Evolutionary conservation across 37 sponge, comb jelly and placozoan genomes (phyloP), one percentile per base, ranked within the genome.

Genomic region (Aphrocallistes beatrix): DNA sequence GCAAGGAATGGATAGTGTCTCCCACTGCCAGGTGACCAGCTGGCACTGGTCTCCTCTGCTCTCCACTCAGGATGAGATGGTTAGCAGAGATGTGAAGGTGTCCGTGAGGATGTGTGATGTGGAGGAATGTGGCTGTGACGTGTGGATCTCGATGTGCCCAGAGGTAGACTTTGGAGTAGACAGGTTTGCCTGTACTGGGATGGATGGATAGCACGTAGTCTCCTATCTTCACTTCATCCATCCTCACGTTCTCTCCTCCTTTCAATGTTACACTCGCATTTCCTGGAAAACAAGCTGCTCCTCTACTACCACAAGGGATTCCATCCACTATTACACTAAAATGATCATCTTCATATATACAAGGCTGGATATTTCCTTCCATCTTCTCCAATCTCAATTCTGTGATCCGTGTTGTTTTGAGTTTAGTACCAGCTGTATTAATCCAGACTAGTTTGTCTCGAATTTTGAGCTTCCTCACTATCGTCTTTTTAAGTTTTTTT

Each of bases 71-170:
- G 75, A 60, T 60, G 17, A 60, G 75, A 60, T 60, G 75, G 75
- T 13, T 60, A 60, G 75, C 75, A 60, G 75, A 60, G 75, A 60
- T 60, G 75, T 60, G 75, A 3, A 60, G 25, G 75, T 60, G 75
- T 60, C 75, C 75, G 75, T 60, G 75, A 60, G 75, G 75, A 60
- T 60, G 75, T 60, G 75, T 60, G 75, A 60, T 60, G 75, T 60
- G 75, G 25, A 60, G 75, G 75, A 60, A 60, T 60, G 75, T 60
- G 75, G 75, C 75, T 60, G 75, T 60, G 75, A 60, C n/a, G 75
- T 60, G 75, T 60, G 75, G 10, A 30, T 60, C 75, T 60, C 75
- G 75, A 13, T 60, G 75, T 60, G 75, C 75, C 75, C 75, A 60
- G 75, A 60, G 75, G 34, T 60, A 60, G 28, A 60, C 75, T 60